These are phyloP conservation scores for Saccostrea cuccullata DNA, from an alignment of 1,140 invertebrate species.

Conservation along the genomic window DNA sequence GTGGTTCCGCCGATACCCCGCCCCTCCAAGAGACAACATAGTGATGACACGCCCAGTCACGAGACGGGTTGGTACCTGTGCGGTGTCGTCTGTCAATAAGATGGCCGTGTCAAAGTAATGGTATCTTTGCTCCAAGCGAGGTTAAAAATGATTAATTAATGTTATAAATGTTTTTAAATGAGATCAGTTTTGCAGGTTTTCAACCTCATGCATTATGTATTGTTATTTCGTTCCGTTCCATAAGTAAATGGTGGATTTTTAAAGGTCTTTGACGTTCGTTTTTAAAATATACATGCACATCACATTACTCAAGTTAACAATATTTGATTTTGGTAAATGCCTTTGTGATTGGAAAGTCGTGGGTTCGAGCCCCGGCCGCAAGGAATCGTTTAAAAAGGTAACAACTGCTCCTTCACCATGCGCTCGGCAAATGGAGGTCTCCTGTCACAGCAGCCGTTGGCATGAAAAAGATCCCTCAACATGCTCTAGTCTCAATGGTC, in stretches of 20 bases:
- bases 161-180: background rate
- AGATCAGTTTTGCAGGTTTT: background rate
- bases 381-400: too few relatives aligned
- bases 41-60: slow-evolving; percentile 11
- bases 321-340: too few relatives aligned
- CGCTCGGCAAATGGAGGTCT: too few relatives aligned
- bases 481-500: too few relatives aligned
- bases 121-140: background rate
- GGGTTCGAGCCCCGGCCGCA: too few relatives aligned
- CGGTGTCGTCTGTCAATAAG: background rate
- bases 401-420: too few relatives aligned
- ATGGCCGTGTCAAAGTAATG: background rate
- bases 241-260: background rate
- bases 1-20: background rate
- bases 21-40: background rate
- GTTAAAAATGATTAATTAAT: background rate
- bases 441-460: too few relatives aligned
- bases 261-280: too few relatives aligned
- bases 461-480: too few relatives aligned
- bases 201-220: background rate
- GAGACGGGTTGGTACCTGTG: background rate
- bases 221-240: background rate
- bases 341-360: too few relatives aligned
- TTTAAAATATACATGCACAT: too few relatives aligned
- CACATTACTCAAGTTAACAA: too few relatives aligned